Conservation (phyloP, 2,113 vertebrate species). For the Tenebrosternarchus preto region DNA sequence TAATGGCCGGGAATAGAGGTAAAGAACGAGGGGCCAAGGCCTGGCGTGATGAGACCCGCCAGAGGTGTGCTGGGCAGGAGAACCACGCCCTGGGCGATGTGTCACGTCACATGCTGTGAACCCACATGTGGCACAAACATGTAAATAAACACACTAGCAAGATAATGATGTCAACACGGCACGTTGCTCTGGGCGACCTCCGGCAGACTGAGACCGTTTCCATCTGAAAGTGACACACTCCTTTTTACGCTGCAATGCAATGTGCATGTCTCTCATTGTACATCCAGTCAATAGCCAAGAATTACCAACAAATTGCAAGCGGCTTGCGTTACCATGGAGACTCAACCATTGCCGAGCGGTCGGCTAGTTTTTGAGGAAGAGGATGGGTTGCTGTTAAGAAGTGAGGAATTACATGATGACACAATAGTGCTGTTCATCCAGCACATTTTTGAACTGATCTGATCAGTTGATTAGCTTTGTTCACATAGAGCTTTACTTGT, state of each 20-base stretch:
- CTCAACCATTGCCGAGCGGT: conserved; percentile 26
- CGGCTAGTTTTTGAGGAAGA: conserved; percentile 33
- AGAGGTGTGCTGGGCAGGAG: conserved; percentile 1
- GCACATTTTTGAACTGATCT: conserved; percentile 26
- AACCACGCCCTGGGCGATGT: conserved; percentile 27
- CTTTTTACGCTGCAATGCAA: conserved; percentile 48
- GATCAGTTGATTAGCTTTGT: conserved; percentile 30
- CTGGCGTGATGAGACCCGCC: conserved; percentile 1
- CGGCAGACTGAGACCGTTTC: conserved; percentile 31
- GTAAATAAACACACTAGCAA: conserved; percentile 49
- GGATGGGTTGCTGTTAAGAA: conserved; percentile 12
- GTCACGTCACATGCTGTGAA: conserved; percentile 49
- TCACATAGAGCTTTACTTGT: conserved; percentile 30
- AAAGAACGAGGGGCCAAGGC: neutral
- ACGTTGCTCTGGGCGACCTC: conserved; percentile 42
- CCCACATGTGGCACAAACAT: conserved; percentile 43
- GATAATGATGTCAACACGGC: conserved; percentile 49
- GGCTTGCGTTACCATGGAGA: conserved; percentile 35
- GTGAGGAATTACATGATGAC: conserved; percentile 15
- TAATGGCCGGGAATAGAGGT: neutral
- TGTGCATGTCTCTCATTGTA: conserved; percentile 47
- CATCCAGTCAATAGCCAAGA: conserved; percentile 61
- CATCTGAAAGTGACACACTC: conserved; percentile 24
- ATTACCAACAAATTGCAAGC: conserved; percentile 46
- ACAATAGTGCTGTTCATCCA: conserved; percentile 16